Percentiles rank a stretch among this genome's conserved stretches.
phyloP scores from a whole-genome alignment of 37 sponge, comb jelly and placozoan species.

The Amphimedon queenslandica region DNA sequence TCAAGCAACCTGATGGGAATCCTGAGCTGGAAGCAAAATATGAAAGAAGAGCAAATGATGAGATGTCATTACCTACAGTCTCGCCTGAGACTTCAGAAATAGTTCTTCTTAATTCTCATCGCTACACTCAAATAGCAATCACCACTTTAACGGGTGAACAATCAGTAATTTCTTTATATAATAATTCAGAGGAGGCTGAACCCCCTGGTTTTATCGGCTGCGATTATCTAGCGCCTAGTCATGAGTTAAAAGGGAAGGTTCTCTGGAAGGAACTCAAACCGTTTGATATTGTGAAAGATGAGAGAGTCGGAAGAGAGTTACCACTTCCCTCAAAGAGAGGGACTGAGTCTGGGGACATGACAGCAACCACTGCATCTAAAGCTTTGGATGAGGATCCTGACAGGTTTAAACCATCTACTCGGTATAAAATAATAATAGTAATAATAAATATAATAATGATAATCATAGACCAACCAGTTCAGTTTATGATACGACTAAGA shows the following conservation, averaged over 20 bases:
- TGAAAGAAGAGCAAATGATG: background rate
- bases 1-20: background rate
- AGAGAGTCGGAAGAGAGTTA: background rate
- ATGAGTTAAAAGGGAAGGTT: background rate
- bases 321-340: background rate
- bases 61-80: background rate
- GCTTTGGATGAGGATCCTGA: too few species aligned
- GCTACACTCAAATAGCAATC: background rate
- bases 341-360: too few species aligned
- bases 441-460: too few species aligned
- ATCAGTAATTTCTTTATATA: background rate
- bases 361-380: too few species aligned
- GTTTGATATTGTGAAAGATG: background rate
- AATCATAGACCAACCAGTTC: too few species aligned
- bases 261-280: too few species aligned
- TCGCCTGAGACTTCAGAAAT: background rate
- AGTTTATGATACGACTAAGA: too few species aligned
- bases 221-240: background rate
- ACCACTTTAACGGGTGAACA: background rate
- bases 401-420: too few species aligned
- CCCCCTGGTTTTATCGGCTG: background rate
- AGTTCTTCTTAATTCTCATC: background rate
- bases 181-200: background rate
- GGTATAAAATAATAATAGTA: too few species aligned
- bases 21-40: background rate